Evolutionary conservation across 2,113 vertebrate genomes (phyloP), one percentile per base, ranked within the genome.

Genomic region (Isichthys henryi): DNA sequence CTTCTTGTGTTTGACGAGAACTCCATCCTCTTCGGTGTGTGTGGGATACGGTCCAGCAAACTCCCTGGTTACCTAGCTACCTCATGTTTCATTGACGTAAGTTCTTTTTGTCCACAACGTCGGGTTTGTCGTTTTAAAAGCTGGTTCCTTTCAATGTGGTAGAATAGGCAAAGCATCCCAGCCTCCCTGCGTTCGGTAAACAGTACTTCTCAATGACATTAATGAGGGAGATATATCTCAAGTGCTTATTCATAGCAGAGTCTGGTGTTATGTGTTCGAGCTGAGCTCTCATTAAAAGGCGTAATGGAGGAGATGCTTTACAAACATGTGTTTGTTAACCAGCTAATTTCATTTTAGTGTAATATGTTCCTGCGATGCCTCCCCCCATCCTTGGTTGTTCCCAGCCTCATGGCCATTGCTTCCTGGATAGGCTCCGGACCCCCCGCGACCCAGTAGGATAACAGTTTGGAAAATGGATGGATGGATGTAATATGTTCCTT

Each of bases 21-120:
- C 83, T 27, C 39, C n/a, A 3, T 86, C 48, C 19, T 86, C 45
- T 43, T 39, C 46, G 83, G 10, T 21, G 27, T n/a, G 45, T 87
- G 66, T 48, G 35, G 49, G 86, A 27, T 45, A 35, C 80, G 11
- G 88, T 23, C 46, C 89, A 88, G 66, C 80, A 88, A n/a, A 23
- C 85, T 83, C 77, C 39, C 46, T 74, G 80, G 90, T 92, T 91
- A 74, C 91, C 88, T 89, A 89, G 92, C 84, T 90, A 92, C 92
- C 56, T 52, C 58, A 70, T 87, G 62, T 62, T 84, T 48, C 56
- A 58, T 52, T 88, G 89, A 91, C 58, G 84, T 74, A 31, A 52
- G 17, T 50, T 46, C n/a, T 58, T 9, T 86, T 86, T 23, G 19
- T 31, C 90, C 48, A 88, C 27, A 88, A 39, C 39, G 86, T 91